These are phyloP conservation scores for Diarsia rubi DNA, from an alignment of 2,888 invertebrate genomes.

Conservation along the genomic window DNA sequence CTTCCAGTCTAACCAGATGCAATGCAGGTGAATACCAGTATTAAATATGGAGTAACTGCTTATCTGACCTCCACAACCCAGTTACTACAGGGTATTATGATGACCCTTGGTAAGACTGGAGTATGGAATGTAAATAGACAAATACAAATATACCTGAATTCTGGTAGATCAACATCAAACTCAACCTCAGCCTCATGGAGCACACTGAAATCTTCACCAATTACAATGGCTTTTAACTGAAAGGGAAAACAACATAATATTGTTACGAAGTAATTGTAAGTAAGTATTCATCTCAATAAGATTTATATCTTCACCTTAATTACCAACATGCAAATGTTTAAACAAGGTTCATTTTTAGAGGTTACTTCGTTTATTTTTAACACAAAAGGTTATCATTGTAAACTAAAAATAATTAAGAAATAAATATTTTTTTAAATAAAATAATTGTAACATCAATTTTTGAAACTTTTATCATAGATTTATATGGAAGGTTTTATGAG, in stretches of 20 bases:
- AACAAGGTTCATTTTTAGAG: background rate
- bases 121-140: background rate
- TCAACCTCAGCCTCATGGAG: constrained; percentile 95
- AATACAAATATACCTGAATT: constrained; percentile 93
- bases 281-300: background rate
- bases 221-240: constrained; percentile 97
- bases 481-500: background rate
- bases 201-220: constrained; percentile 93
- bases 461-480: background rate
- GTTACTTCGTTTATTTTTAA: background rate
- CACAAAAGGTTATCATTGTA: background rate
- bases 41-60: no score
- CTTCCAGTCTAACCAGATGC: no score
- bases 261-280: background rate
- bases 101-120: no score
- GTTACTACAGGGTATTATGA: no score
- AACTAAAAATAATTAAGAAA: background rate
- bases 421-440: background rate
- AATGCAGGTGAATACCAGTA: no score
- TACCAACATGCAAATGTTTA: background rate
- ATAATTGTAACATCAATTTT: background rate
- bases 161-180: constrained; percentile 98
- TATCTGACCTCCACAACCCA: no score
- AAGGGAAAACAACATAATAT: constrained; percentile 72
- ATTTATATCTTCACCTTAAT: background rate